Base-by-base conservation (phyloP, 2,797 vertebrate genomes). In the Molossus alvarezi region DNA sequence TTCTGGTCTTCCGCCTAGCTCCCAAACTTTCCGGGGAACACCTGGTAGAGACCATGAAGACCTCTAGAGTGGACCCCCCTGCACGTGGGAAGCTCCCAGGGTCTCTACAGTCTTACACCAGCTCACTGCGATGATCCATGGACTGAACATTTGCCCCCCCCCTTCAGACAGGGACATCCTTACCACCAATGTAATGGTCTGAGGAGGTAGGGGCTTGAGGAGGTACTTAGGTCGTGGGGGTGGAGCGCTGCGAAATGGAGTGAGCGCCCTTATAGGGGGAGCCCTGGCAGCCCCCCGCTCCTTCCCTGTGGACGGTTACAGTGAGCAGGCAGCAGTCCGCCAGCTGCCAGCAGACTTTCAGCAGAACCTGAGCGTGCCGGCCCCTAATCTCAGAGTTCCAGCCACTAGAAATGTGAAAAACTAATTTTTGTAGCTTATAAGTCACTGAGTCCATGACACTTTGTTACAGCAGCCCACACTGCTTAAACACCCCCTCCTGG, bases 241-340 rank as follows among this genome's bases (percentile, higher is more conserved):
- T 53, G 45, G 57, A 41, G 83, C 33, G 18, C 9, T 58, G 9
- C 8, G n/a, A 55, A 60, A 4, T 0, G 7, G 10, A 33, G 18
- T 41, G 4, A 25, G n/a, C 3, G 18, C 55, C 45, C 25, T 53
- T 23, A 13, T 10, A 12, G 2, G 41, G 45, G 25, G n/a, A 53
- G 9, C 13, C 20, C 9, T 4, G 29, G 9, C 9, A 12, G 9
- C n/a, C n/a, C 1, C 0, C 9, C 1, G 2, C 1, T 6, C 57
- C 81, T 15, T 55, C 9, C 27, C 48, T 4, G 9, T 3, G 0
- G 58, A 45, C 41, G 11, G 12, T 51, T 4, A 1, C 41, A 29
- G 1, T 6, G 45, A 10, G 37, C 53, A 67, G 10, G 27, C 18
- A 15, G 37, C 7, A 15, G 15, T n/a, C 11, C 37, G 41, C 55